Evolutionary conservation across 2,113 vertebrate genomes (phyloP), one percentile per base, ranked within the genome.

Genomic region (Siniperca chuatsi): DNA sequence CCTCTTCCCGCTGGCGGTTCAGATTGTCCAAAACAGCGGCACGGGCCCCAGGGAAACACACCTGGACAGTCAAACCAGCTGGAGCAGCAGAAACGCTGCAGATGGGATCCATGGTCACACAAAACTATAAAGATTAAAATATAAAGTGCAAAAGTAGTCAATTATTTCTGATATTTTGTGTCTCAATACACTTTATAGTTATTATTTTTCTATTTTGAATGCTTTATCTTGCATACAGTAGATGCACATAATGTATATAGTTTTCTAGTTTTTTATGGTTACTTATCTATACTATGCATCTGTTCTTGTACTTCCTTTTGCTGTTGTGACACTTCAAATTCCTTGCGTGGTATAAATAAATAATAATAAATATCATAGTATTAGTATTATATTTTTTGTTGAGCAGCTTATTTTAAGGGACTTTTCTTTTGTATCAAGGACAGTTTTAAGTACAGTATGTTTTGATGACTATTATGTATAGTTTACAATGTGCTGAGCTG

Each of bases 1-100:
- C 97, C 25, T 98, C 97, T 46, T 97, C 92, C 4, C 97, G 94
- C 86, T 98, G 97, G 4, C 95, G 96, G 92, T 98, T 98, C 74
- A 98, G 95, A 52, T 96, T 97, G 85, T 97, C 97, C 92, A 98
- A 68, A 11, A 98, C 94, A 0, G 96, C 95, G 2, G 95, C 94
- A 15, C 97, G 96, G 15, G 96, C 96, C 1, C 96, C 96, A 0
- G 97, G 97, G 87, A 98, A 98, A 84, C 96, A 97, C 79, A 98
- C 97, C 12, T 98, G 97, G 3, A 98, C 94, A 11, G 93, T 91
- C 6, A 94, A 44, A 58, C 89, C 91, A 1, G 86, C 62, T 0
- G 74, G 80, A 78, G 82, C 79, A 13, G 74, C 64, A 20, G 92
- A 78, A 12, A 52, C 89, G 50, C 88, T 86, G 87, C 90, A 91